phyloP scores from a whole-genome alignment of 2,113 vertebrate species.

The Halcyon malimbica region DNA sequence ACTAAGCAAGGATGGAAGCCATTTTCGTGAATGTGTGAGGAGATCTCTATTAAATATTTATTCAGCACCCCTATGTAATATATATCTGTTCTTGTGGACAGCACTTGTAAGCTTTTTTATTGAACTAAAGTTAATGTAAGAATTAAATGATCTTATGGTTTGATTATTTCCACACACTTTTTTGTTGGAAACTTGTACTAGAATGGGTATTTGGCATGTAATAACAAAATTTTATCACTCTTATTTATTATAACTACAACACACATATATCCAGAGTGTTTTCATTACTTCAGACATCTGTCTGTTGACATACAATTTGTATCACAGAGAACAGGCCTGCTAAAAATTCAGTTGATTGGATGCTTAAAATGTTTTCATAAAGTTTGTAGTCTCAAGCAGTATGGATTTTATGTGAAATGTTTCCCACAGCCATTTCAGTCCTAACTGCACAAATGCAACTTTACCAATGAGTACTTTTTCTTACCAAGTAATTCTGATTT shows the following conservation, averaged over 20 bases:
- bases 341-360: not conserved
- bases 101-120: not conserved
- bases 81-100: not conserved
- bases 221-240: not conserved
- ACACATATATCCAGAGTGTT: not conserved
- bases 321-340: not conserved
- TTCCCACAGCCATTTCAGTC: not conserved
- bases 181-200: not conserved
- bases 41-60: not conserved
- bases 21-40: not conserved
- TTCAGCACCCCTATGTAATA: not conserved
- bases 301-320: not conserved
- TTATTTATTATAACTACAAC: not conserved
- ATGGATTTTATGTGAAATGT: not conserved
- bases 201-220: not conserved
- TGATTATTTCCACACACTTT: conserved; percentile 12
- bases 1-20: not conserved
- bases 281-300: conserved; percentile 33
- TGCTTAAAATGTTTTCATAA: not conserved
- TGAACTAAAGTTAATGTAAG: not conserved
- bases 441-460: not conserved
- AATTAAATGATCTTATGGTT: not conserved
- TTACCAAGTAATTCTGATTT: not conserved
- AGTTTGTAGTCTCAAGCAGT: not conserved
- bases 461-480: not conserved